phyloP scores from a whole-genome alignment of 2,113 vertebrate genomes.

The Sisor rabdophorus region DNA sequence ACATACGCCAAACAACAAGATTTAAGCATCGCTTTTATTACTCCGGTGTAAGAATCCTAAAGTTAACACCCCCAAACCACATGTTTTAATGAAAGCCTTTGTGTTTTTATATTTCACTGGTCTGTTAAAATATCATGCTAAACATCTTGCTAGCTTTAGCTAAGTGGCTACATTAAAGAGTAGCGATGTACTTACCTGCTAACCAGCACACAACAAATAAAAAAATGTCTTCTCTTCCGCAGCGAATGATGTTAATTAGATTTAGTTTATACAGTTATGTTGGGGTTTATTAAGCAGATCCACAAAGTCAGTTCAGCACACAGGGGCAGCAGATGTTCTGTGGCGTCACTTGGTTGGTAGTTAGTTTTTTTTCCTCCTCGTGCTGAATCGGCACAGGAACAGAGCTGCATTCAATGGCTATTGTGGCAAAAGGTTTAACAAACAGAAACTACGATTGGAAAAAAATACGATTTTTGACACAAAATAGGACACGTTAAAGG shows the following conservation, averaged over 20 bases:
- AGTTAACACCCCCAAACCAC: no score
- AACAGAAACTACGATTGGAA: background rate
- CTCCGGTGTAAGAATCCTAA: no score
- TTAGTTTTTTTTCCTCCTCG: no score
- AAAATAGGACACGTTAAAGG: background rate
- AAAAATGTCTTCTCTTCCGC: background rate
- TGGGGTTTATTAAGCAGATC: background rate
- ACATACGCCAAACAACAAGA: background rate
- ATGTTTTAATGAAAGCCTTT: background rate
- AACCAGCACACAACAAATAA: background rate
- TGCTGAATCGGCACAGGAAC: background rate
- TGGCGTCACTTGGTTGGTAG: background rate
- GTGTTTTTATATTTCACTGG: background rate
- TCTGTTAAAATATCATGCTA: background rate
- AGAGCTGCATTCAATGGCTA: background rate
- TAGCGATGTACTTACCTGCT: background rate
- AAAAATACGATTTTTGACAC: background rate
- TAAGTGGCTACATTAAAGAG: background rate
- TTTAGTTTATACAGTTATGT: background rate
- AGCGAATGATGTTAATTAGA: no score
- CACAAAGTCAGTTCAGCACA: background rate
- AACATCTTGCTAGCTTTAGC: constrained; percentile 11
- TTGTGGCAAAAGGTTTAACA: background rate
- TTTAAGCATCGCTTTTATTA: background rate
- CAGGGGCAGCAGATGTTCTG: background rate